phyloP scores from a whole-genome alignment of 2,113 vertebrate species.

The Himantopus leucocephalus region DNA sequence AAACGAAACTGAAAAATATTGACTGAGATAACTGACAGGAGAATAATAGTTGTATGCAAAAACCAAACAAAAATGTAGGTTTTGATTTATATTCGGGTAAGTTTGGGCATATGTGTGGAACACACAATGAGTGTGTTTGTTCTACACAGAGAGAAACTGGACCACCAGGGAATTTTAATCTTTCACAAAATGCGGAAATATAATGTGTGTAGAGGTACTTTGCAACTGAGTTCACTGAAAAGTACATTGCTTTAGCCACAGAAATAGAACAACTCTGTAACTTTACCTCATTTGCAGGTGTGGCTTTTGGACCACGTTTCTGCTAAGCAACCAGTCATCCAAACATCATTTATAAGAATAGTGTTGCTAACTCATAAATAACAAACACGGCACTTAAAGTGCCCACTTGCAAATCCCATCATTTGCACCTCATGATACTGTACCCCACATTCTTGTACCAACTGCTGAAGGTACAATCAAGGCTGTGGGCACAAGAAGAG shows the following conservation, averaged over 20 bases:
- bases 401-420: not conserved
- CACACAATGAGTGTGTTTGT: slow-evolving; percentile 36
- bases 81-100: slow-evolving; percentile 30
- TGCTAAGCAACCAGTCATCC: not conserved
- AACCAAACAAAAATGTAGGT: not conserved
- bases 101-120: not conserved
- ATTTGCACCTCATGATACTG: not conserved
- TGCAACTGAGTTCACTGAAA: not conserved
- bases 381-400: not conserved
- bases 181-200: not conserved
- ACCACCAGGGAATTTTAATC: slow-evolving; percentile 29
- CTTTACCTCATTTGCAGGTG: not conserved
- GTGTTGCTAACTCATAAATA: not conserved
- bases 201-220: not conserved
- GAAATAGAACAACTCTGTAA: not conserved
- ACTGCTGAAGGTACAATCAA: not conserved
- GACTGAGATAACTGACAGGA: not conserved
- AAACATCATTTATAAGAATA: not conserved
- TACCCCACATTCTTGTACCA: not conserved
- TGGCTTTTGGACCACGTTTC: not conserved
- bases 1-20: not conserved
- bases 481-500: not conserved
- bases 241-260: not conserved
- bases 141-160: not conserved
- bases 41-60: not conserved